Percentiles rank a stretch among this genome's conserved stretches.
These are phyloP conservation scores for Holocentrus rufus DNA, from an alignment of 2,797 vertebrate species.

Conservation along the genomic window DNA sequence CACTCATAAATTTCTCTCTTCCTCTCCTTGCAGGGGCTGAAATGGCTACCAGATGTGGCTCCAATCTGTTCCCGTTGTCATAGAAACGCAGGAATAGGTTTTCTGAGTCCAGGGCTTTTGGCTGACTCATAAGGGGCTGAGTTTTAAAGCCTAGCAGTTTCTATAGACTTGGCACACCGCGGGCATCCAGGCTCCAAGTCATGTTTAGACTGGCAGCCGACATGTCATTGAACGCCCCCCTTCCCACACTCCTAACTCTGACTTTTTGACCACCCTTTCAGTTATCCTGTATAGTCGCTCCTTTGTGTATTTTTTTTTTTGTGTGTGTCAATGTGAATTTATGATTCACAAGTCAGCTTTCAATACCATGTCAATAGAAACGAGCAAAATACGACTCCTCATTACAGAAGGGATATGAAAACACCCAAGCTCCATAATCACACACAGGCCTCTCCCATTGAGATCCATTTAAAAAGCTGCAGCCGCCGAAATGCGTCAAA, in stretches of 20 bases:
- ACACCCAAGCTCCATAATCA: slow-evolving; percentile 27
- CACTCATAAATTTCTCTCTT: slow-evolving; percentile 89
- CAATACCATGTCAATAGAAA: slow-evolving; percentile 45
- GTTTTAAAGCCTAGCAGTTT: slow-evolving; percentile 78
- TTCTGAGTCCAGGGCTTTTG: slow-evolving; percentile 78
- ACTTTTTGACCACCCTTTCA: slow-evolving; percentile 57
- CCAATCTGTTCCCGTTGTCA: slow-evolving; percentile 87
- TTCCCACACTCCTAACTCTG: slow-evolving; percentile 57
- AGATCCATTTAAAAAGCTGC: slow-evolving; percentile 27
- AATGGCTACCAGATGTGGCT: slow-evolving; percentile 98
- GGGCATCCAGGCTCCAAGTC: slow-evolving; percentile 66
- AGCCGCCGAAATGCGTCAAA: slow-evolving; percentile 38
- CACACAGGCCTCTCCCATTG: slow-evolving; percentile 11
- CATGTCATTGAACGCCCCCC: slow-evolving; percentile 72
- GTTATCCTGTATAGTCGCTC: slow-evolving; percentile 48
- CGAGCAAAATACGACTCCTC: neutral
- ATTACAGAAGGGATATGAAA: slow-evolving; percentile 26
- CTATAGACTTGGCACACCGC: slow-evolving; percentile 73
- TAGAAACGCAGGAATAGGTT: slow-evolving; percentile 81
- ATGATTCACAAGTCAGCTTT: slow-evolving; percentile 45
- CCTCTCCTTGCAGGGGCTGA: slow-evolving; percentile 81
- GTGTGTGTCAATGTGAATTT: slow-evolving; percentile 36
- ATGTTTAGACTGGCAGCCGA: slow-evolving; percentile 80
- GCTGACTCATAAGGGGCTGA: slow-evolving; percentile 66
- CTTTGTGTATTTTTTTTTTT: slow-evolving; percentile 52